Conservation (phyloP, 92 coral and sea anemone species). For the Phenganax stokvisi region DNA sequence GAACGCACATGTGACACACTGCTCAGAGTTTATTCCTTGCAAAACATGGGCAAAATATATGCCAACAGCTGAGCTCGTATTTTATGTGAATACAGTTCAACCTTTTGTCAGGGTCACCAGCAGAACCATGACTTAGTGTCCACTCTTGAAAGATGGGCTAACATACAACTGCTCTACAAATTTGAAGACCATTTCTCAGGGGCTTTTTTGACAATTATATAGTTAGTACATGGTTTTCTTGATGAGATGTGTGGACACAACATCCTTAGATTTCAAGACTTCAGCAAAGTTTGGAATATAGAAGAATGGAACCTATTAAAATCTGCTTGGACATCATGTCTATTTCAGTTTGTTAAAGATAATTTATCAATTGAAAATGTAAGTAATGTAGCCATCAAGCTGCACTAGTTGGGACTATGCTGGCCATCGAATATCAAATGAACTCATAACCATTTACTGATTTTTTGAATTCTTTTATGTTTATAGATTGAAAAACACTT, state of each 20-base stretch:
- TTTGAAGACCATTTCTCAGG: not conserved
- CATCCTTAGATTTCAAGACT: slow-evolving; percentile 59
- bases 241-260: slow-evolving; percentile 70
- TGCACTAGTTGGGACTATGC: no score
- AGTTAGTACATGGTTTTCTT: slow-evolving; percentile 70
- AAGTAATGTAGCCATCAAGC: not conserved
- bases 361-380: slow-evolving; percentile 32
- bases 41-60: no score
- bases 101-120: no score
- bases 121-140: no score
- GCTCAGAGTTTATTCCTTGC: no score
- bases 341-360: slow-evolving; percentile 9
- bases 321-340: slow-evolving; percentile 31
- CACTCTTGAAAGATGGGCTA: not conserved
- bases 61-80: no score
- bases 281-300: slow-evolving; percentile 71
- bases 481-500: slow-evolving; percentile 64
- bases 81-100: no score
- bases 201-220: slow-evolving; percentile 6
- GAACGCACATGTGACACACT: no score
- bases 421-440: no score
- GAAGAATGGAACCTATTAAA: slow-evolving; percentile 77
- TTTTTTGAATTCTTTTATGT: not conserved
- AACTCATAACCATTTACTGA: no score
- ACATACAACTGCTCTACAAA: not conserved